Percentiles rank a stretch among this genome's conserved stretches.
Evolutionary conservation across 2,113 vertebrate genomes (phyloP).

Genomic region (Cichladusa arquata): DNA sequence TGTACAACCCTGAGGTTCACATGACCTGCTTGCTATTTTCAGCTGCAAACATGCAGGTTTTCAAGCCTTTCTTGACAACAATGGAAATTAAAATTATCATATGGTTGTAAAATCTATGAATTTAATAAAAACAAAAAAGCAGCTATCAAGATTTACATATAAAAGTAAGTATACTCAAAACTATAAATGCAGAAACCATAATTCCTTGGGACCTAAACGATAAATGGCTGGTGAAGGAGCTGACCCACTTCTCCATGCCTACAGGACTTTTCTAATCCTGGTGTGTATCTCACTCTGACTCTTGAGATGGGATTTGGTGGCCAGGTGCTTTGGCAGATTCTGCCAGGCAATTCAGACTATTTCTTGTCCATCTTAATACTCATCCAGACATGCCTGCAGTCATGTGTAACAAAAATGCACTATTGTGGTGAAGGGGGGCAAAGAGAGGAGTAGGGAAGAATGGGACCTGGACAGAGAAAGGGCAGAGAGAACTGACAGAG

Average conservation of each 20-base stretch:
- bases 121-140: not conserved
- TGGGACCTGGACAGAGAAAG: not conserved
- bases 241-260: not conserved
- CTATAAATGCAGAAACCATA: not conserved
- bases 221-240: not conserved
- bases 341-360: not conserved
- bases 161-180: not conserved
- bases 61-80: not conserved
- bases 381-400: not conserved
- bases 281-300: not conserved
- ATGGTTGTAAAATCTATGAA: not conserved
- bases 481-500: not conserved
- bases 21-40: not conserved
- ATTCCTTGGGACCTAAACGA: not conserved
- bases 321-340: not conserved
- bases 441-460: not conserved
- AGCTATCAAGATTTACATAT: not conserved
- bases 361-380: not conserved
- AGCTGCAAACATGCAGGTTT: not conserved
- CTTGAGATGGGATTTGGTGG: not conserved
- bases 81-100: not conserved
- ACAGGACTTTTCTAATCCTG: not conserved
- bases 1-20: not conserved
- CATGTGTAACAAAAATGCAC: not conserved
- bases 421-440: accelerated